phyloP scores from a whole-genome alignment of 2,888 invertebrate genomes.

The Stenoptilia bipunctidactyla region DNA sequence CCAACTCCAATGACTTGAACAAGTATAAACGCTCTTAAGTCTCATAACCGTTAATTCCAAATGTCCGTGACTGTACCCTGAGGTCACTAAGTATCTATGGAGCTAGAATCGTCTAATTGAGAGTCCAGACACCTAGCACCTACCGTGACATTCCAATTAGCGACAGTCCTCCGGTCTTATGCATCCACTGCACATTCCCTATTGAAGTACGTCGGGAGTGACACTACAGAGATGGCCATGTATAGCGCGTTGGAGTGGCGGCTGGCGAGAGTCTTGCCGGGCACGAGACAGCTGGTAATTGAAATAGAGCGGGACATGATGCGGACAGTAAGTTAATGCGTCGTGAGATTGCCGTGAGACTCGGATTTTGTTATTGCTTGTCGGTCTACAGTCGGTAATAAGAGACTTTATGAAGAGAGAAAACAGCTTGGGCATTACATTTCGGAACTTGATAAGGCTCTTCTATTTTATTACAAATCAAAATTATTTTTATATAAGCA shows the following conservation, averaged over 20 bases:
- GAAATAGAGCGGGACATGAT: slow-evolving; percentile 20
- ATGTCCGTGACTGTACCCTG: too few relatives aligned
- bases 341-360: too few relatives aligned
- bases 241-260: neutral
- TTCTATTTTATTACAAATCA: too few relatives aligned
- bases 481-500: too few relatives aligned
- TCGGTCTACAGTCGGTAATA: too few relatives aligned
- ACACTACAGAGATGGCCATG: neutral
- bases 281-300: slow-evolving; percentile 15
- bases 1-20: too few relatives aligned
- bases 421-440: too few relatives aligned
- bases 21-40: too few relatives aligned
- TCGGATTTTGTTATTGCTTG: too few relatives aligned
- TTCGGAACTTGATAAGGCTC: too few relatives aligned
- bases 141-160: slow-evolving; percentile 4
- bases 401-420: too few relatives aligned
- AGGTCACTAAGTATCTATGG: neutral
- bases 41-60: too few relatives aligned
- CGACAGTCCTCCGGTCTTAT: neutral
- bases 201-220: neutral
- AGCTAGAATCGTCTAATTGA: slow-evolving; percentile 27
- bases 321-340: neutral
- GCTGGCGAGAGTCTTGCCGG: neutral
- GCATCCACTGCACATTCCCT: neutral
- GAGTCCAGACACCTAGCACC: slow-evolving; percentile 21